Percentiles rank a stretch among this genome's conserved stretches.
Evolutionary conservation across 2,797 vertebrate species (phyloP).

Genomic region (Aeoliscus strigatus): DNA sequence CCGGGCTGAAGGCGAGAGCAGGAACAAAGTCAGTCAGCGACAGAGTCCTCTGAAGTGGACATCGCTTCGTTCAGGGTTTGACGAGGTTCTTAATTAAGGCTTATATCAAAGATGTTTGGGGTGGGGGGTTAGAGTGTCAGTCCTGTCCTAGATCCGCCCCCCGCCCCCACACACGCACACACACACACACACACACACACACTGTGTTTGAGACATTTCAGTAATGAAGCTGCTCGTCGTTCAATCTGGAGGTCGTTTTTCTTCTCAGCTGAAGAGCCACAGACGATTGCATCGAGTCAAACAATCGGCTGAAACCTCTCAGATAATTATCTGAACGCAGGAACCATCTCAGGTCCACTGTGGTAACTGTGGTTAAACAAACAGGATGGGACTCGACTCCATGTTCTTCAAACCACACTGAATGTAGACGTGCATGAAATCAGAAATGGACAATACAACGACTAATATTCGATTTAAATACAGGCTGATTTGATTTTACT

Average conservation of each 20-base stretch:
- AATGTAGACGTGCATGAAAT: too few species aligned
- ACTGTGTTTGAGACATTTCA: slow-evolving; percentile 26
- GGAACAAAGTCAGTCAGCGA: slow-evolving; percentile 36
- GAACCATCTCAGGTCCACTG: slow-evolving; percentile 42
- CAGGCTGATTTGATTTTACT: too few species aligned
- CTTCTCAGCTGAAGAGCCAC: not conserved
- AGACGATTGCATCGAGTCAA: slow-evolving; percentile 44
- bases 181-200: too few species aligned
- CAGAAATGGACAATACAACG: too few species aligned
- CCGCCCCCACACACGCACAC: too few species aligned
- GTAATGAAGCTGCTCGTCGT: slow-evolving; percentile 11
- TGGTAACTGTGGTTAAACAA: slow-evolving; percentile 45
- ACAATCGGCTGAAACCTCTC: slow-evolving; percentile 36
- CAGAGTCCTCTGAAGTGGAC: slow-evolving; percentile 37
- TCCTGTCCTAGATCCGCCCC: slow-evolving; percentile 8
- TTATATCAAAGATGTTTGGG: slow-evolving; percentile 34
- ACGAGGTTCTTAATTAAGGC: slow-evolving; percentile 25
- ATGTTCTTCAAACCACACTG: too few species aligned
- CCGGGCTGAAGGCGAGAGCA: slow-evolving; percentile 51
- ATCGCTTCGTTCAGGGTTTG: slow-evolving; percentile 46
- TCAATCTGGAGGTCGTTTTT: not conserved
- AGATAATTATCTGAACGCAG: slow-evolving; percentile 53
- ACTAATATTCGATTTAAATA: too few species aligned
- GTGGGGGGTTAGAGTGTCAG: slow-evolving; percentile 13
- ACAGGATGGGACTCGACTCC: slow-evolving; percentile 12